phyloP scores from a whole-genome alignment of 2,797 vertebrate species.

The Anguilla megastoma region DNA sequence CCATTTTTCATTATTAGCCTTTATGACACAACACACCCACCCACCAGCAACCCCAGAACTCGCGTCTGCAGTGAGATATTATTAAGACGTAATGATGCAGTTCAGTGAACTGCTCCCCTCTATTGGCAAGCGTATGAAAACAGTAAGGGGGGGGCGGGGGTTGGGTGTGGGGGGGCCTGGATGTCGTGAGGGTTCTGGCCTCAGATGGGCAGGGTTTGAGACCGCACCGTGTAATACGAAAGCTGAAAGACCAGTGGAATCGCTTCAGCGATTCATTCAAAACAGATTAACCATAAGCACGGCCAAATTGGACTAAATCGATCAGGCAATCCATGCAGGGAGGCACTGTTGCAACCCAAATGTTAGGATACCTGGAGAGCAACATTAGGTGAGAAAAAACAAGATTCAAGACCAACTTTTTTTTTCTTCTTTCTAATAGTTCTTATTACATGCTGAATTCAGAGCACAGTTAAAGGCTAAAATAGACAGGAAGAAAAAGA shows the following conservation, averaged over 20 bases:
- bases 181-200: no score
- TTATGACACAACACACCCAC: slow-evolving; percentile 30
- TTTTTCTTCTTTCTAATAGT: not conserved
- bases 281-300: slow-evolving; percentile 11
- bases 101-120: slow-evolving; percentile 44
- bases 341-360: not conserved
- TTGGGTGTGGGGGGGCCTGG: not conserved
- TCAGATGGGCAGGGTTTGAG: slow-evolving; percentile 5
- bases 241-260: slow-evolving; percentile 7
- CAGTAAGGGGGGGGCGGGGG: not conserved
- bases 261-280: not conserved
- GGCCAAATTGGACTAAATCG: slow-evolving; percentile 14
- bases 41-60: slow-evolving; percentile 19
- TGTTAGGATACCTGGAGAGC: not conserved
- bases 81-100: slow-evolving; percentile 48
- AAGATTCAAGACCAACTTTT: not conserved
- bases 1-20: slow-evolving; percentile 37
- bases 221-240: slow-evolving; percentile 34
- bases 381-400: not conserved
- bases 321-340: not conserved
- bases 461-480: not conserved
- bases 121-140: slow-evolving; percentile 30
- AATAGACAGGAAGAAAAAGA: not conserved
- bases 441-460: not conserved
- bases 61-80: slow-evolving; percentile 28